Evolutionary conservation across 1,140 invertebrate genomes (phyloP).

Genomic region (Drosophila subobscura): DNA sequence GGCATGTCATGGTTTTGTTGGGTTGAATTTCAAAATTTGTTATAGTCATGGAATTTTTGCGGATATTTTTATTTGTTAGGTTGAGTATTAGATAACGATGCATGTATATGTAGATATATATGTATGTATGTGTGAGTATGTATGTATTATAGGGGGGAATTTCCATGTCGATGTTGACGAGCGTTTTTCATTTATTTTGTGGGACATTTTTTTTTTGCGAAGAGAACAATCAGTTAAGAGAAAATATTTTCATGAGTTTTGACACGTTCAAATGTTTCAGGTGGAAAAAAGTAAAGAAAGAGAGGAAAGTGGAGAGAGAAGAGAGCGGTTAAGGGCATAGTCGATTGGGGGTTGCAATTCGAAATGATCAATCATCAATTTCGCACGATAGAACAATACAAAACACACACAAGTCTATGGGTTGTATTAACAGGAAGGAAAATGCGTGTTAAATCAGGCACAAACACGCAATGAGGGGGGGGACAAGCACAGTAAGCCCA

Average conservation of each 20-base stretch:
- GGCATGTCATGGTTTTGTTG: conserved; percentile 2
- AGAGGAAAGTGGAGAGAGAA: conserved; percentile 9
- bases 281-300: conserved; percentile 54
- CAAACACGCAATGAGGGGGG: conserved; percentile 3
- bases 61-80: conserved; percentile 26
- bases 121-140: conserved; percentile 21
- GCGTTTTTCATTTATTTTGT: conserved; percentile 55
- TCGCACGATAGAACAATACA: conserved; percentile 2
- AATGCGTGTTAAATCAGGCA: conserved; percentile 37
- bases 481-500: conserved; percentile 55
- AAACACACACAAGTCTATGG: background rate
- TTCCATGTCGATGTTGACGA: conserved; percentile 66
- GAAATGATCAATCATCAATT: conserved; percentile 1
- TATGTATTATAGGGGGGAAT: conserved; percentile 34
- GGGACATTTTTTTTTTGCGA: conserved; percentile 37
- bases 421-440: too few species aligned
- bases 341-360: conserved; percentile 7
- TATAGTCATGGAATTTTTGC: conserved; percentile 40
- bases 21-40: conserved; percentile 7
- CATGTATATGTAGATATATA: conserved; percentile 31
- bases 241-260: conserved; percentile 71
- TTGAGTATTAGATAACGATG: conserved; percentile 50
- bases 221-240: conserved; percentile 68
- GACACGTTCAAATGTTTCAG: conserved; percentile 60
- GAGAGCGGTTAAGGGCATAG: conserved; percentile 24